Evolutionary conservation across 2,888 invertebrate genomes (phyloP).

Genomic region (Phengaris alcon): DNA sequence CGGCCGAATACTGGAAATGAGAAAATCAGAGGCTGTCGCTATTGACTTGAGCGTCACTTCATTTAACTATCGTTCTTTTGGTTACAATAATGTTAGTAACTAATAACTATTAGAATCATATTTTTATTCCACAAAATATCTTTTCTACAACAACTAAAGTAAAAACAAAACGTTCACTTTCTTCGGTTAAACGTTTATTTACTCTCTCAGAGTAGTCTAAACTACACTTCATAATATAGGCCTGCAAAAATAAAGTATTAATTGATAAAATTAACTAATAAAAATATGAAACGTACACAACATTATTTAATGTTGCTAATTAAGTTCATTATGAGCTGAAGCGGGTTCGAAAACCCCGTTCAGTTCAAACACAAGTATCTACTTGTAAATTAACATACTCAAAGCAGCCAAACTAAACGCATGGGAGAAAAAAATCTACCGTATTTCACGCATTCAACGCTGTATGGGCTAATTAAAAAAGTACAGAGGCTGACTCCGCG

Average conservation of each 20-base stretch:
- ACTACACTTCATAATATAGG: neutral
- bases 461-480: constrained; percentile 78
- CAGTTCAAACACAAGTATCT: constrained; percentile 56
- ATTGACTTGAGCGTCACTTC: no score
- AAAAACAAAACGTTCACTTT: no score
- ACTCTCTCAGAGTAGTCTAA: neutral
- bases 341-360: constrained; percentile 46
- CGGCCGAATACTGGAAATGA: no score
- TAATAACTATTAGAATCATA: no score
- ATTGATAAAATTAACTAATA: constrained; percentile 10
- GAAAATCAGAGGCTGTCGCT: no score
- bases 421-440: constrained; percentile 65
- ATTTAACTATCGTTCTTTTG: no score
- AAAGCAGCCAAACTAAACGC: constrained; percentile 75
- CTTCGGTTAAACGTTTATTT: neutral
- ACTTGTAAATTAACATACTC: constrained; percentile 76
- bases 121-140: no score
- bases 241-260: neutral
- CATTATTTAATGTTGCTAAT: constrained; percentile 49
- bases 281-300: constrained; percentile 34
- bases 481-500: constrained; percentile 72
- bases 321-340: constrained; percentile 49
- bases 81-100: no score
- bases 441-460: constrained; percentile 71
- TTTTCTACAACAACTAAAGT: no score